Base-by-base conservation (phyloP, 2,888 invertebrate genomes). In the Petrolisthes manimaculis region DNA sequence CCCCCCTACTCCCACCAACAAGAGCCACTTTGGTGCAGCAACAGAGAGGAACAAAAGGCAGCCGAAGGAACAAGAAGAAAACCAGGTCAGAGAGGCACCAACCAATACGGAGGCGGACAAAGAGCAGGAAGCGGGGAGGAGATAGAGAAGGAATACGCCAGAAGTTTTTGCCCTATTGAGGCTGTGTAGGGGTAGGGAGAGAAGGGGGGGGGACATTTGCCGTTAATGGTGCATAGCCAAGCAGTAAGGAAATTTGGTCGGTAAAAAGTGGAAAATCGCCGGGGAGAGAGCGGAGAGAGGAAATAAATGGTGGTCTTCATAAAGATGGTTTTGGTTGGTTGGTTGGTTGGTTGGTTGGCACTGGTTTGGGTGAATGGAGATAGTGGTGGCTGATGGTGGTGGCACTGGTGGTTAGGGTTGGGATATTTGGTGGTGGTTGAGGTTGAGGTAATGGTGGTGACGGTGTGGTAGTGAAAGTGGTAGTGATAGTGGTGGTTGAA, bases 181-280 rank as follows among this genome's bases (percentile, higher is more conserved):
- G 71, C 67, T 37, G 37, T 37, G 37, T 37, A 37, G 37, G 37
- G 37, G 37, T 37, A 37, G 37, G 37, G 37, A 37, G 37, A 37
- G 37, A 37, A 37, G 37, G 37, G 37, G n/a, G n/a, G 78, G 55
- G 79, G 87, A 87, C 87, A 56, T 83, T 79, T 61, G 83, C 83
- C 78, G 78, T 83, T 87, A 87, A 87, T 87, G 87, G 87, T 87
- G 87, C 87, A 87, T 87, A 87, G 83, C 87, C 87, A 87, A 87
- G 83, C 87, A 87, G 87, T 87, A 87, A 78, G 87, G 83, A 87
- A 83, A 83, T 86, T 86, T 83, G 81, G 83, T 54, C 83, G 83
- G 86, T 83, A 83, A 86, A 86, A 86, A 87, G 54, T 87, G 83
- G 83, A 83, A 87, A 87, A 87, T 71, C 83, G 87, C 78, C 37